Conservation (phyloP, 2,113 vertebrate species). For the Phalacrocorax carbo region DNA sequence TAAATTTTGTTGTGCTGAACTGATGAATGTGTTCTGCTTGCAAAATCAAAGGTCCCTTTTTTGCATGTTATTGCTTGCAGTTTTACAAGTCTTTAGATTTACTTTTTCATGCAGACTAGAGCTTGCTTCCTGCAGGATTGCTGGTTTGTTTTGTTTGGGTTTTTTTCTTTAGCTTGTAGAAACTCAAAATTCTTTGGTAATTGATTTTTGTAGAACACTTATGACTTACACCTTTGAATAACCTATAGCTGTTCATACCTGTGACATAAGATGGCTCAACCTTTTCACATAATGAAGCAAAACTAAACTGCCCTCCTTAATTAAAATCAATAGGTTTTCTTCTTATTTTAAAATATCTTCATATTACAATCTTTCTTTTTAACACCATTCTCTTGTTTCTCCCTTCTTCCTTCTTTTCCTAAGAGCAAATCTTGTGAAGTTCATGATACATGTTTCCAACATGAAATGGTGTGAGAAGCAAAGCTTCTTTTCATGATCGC, state of each 20-base stretch:
- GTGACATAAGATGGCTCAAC: neutral
- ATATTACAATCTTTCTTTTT: neutral
- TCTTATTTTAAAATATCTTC: neutral
- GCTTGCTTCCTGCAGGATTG: slow-evolving; percentile 79
- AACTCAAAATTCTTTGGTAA: neutral
- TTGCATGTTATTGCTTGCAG: slow-evolving; percentile 73
- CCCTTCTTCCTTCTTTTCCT: neutral
- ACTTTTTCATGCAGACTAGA: slow-evolving; percentile 56
- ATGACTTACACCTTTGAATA: neutral
- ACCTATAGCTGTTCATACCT: neutral
- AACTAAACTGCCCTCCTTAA: neutral
- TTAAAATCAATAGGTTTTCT: neutral
- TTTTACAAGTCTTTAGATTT: slow-evolving; percentile 52
- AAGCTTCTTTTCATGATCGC: slow-evolving; percentile 64
- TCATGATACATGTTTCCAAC: slow-evolving; percentile 31
- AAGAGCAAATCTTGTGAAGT: neutral
- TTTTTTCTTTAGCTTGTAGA: neutral
- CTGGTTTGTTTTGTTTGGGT: neutral
- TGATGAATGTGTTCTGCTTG: slow-evolving; percentile 61
- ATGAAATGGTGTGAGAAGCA: slow-evolving; percentile 77
- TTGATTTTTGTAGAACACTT: neutral
- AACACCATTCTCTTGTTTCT: neutral
- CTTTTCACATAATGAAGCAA: neutral
- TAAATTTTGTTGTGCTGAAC: slow-evolving; percentile 62
- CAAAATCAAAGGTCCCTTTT: slow-evolving; percentile 24